A percentile compares a stretch with the other conserved stretches of the same genome.
Conservation (phyloP, 2,888 invertebrate species). For the Helleia helle region DNA sequence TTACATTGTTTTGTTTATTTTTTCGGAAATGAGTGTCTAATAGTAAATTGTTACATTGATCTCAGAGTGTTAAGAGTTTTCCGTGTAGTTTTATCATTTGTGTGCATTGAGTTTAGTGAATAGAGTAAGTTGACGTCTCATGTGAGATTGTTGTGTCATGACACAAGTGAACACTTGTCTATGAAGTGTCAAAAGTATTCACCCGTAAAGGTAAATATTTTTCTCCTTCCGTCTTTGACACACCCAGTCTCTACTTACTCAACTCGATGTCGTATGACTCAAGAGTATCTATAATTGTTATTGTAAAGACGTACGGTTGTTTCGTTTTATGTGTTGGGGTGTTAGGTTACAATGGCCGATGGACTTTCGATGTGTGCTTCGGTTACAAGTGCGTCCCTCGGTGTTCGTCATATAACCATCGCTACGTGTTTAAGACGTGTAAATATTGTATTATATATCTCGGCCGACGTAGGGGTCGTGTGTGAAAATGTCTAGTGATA, state of each 20-base stretch:
- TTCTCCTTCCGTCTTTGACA: no score
- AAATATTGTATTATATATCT: conserved; percentile 70
- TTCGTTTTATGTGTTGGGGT: conserved; percentile 58
- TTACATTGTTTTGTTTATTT: conserved; percentile 4
- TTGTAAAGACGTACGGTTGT: conserved; percentile 57
- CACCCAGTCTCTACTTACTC: not conserved
- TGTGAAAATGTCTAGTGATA: conserved; percentile 70
- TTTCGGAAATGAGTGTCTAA: conserved; percentile 12
- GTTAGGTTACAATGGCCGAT: conserved; percentile 65
- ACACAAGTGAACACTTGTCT: no score
- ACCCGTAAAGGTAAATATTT: no score
- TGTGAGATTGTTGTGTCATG: no score
- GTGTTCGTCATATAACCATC: conserved; percentile 43
- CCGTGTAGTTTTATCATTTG: conserved; percentile 60
- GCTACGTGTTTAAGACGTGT: conserved; percentile 63
- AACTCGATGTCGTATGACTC: conserved; percentile 40
- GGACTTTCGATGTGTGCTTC: conserved; percentile 68
- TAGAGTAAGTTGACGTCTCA: no score
- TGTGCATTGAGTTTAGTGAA: not conserved
- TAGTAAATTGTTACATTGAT: conserved; percentile 48
- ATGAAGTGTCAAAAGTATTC: no score
- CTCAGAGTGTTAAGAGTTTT: conserved; percentile 62
- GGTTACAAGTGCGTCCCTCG: conserved; percentile 47
- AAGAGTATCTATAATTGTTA: conserved; percentile 60
- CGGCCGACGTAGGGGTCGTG: conserved; percentile 64